Percentiles rank a stretch among this genome's conserved stretches.
phyloP scores from a whole-genome alignment of 1,140 invertebrate species.

The Procambarus clarkii region DNA sequence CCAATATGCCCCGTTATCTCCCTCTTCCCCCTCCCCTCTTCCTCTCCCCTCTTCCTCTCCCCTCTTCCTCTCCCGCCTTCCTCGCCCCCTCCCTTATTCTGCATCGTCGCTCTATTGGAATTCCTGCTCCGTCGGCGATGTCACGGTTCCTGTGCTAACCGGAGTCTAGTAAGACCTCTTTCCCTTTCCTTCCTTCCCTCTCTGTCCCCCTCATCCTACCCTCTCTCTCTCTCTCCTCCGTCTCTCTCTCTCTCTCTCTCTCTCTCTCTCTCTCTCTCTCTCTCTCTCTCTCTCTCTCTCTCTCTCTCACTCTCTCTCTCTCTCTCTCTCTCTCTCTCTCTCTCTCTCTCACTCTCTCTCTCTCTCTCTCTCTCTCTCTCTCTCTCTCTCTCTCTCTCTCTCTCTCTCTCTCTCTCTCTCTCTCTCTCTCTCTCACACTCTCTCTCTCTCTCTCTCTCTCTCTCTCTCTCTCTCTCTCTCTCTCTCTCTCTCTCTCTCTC shows the following conservation, averaged over 20 bases:
- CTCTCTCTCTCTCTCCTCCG: not conserved
- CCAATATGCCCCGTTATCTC: not conserved
- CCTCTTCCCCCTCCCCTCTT: not conserved
- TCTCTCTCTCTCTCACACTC: not conserved
- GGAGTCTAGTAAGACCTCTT: too few species aligned
- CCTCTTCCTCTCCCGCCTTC: not conserved
- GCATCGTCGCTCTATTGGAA: too few species aligned
- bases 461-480: not conserved
- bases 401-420: not conserved
- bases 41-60: not conserved
- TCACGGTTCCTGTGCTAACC: too few species aligned
- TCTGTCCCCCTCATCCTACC: not conserved
- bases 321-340: not conserved
- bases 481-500: not conserved
- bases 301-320: not conserved
- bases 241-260: not conserved
- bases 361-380: conserved; percentile 3
- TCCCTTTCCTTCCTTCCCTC: too few species aligned
- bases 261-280: not conserved
- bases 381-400: not conserved
- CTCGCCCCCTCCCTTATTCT: not conserved
- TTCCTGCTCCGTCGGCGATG: too few species aligned
- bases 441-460: not conserved
- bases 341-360: not conserved
- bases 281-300: not conserved